Conservation (phyloP, 2,113 vertebrate genomes). For the Benitochromis conjunctus region DNA sequence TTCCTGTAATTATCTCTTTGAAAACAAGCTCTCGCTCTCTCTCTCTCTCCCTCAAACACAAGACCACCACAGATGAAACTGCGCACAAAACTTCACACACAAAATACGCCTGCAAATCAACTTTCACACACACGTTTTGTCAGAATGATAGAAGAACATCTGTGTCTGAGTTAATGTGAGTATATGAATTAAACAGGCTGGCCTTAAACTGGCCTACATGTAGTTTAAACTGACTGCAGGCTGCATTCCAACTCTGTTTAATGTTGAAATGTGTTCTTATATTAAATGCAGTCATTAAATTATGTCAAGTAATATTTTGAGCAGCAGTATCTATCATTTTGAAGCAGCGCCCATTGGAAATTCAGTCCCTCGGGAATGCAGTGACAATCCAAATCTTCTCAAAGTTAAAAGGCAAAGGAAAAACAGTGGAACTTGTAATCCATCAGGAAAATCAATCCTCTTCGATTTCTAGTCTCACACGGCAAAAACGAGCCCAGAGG, state of each 20-base stretch:
- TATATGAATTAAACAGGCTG: background rate
- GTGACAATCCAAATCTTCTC: background rate
- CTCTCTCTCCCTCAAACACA: background rate
- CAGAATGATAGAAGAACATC: background rate
- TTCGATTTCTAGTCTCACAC: background rate
- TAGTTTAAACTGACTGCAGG: background rate
- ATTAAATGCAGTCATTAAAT: background rate
- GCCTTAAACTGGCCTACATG: background rate
- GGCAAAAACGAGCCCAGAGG: fast-evolving
- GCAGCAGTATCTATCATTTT: background rate
- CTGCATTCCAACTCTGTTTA: background rate
- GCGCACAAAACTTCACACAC: background rate
- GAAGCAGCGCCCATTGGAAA: background rate
- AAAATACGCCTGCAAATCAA: background rate
- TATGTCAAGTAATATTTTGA: background rate
- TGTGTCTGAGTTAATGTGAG: background rate
- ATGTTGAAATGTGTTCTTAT: background rate
- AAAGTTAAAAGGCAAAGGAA: background rate
- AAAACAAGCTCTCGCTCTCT: conserved; percentile 5
- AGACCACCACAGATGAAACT: background rate
- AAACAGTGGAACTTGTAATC: background rate
- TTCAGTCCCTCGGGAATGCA: background rate
- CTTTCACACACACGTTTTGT: background rate
- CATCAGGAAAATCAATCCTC: background rate
- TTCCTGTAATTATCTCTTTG: conserved; percentile 59